These are phyloP conservation scores for Drosophila novamexicana DNA, from an alignment of 1,140 invertebrate genomes.

Conservation along the genomic window DNA sequence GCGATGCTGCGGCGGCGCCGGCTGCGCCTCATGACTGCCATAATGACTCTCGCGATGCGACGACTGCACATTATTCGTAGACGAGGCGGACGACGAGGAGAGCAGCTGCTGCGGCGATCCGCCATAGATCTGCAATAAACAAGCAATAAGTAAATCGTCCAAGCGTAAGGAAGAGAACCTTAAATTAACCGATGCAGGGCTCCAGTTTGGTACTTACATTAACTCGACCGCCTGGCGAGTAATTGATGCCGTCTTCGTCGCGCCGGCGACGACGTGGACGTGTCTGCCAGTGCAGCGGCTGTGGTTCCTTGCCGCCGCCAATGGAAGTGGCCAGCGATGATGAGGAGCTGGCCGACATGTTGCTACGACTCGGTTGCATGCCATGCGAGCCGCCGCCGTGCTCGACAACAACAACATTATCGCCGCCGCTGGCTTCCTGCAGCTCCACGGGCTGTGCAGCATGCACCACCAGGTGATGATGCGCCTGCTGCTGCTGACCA, in stretches of 20 bases:
- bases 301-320: conserved; percentile 59
- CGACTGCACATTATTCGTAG: conserved; percentile 56
- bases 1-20: conserved; percentile 68
- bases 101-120: conserved; percentile 66
- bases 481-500: conserved; percentile 50
- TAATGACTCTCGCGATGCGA: conserved; percentile 62
- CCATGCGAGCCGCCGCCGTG: conserved; percentile 42
- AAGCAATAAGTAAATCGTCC: not conserved
- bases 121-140: conserved; percentile 60
- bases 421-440: conserved; percentile 40
- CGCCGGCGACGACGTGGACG: conserved; percentile 78
- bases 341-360: conserved; percentile 68
- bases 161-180: not conserved
- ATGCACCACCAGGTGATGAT: conserved; percentile 55
- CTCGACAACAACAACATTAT: conserved; percentile 44
- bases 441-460: conserved; percentile 45
- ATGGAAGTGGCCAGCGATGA: conserved; percentile 76
- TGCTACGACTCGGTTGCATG: conserved; percentile 58
- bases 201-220: conserved; percentile 55
- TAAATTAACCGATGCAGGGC: not conserved
- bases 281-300: conserved; percentile 67
- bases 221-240: conserved; percentile 73
- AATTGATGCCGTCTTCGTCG: conserved; percentile 69
- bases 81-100: conserved; percentile 57
- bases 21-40: conserved; percentile 52